Percentiles rank a stretch among this genome's conserved stretches.
These are phyloP conservation scores for Sesia bembeciformis DNA, from an alignment of 2,888 invertebrate species.

Conservation along the genomic window DNA sequence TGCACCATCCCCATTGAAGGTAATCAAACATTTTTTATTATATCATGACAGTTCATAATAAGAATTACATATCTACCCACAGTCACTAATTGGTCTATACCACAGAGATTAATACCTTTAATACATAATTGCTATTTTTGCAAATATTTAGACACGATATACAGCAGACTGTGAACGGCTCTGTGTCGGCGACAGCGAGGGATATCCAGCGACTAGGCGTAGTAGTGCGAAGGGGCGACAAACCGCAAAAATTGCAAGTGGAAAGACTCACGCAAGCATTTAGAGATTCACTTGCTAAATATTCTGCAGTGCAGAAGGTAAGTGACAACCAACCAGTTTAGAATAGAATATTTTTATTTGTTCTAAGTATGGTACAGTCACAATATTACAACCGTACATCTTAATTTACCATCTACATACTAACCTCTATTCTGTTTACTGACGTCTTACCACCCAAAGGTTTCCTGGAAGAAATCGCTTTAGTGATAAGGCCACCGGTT, in stretches of 20 bases:
- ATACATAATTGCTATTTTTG: neutral
- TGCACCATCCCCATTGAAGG: no score
- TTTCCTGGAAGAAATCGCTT: no score
- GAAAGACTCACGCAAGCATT: slow-evolving; percentile 90
- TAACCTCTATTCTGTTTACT: no score
- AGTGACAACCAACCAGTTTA: neutral
- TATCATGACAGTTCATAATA: no score
- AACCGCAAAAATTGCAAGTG: slow-evolving; percentile 87
- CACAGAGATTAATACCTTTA: neutral
- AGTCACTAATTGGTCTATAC: no score
- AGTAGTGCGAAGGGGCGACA: slow-evolving; percentile 81
- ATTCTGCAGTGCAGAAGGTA: slow-evolving; percentile 87
- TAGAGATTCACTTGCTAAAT: slow-evolving; percentile 83
- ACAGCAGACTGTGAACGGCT: slow-evolving; percentile 83
- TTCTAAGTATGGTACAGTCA: no score
- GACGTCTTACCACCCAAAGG: no score
- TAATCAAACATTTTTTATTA: neutral
- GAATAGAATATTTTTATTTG: no score
- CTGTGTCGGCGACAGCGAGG: slow-evolving; percentile 81
- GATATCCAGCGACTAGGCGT: slow-evolving; percentile 82
- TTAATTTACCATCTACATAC: no score
- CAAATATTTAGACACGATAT: slow-evolving; percentile 76
- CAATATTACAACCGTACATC: no score
- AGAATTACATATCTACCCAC: no score
- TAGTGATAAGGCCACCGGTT: no score